These are phyloP conservation scores for Puffinus mauretanicus DNA, from an alignment of 2,113 vertebrate species.

Conservation along the genomic window DNA sequence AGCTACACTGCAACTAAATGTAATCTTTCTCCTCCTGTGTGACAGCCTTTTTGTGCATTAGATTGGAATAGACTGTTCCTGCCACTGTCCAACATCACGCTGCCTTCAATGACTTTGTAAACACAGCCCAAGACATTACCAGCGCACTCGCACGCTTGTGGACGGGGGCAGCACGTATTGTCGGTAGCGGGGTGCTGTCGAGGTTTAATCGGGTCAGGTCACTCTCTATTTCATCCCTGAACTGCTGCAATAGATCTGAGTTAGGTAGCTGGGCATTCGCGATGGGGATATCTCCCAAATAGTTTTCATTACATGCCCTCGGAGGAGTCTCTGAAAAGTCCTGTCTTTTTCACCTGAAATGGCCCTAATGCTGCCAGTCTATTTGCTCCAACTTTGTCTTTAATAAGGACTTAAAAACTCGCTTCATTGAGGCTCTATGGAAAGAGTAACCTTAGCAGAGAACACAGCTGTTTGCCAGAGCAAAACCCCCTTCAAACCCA, in stretches of 20 bases:
- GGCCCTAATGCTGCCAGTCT: constrained; percentile 9
- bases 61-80: constrained; percentile 11
- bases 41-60: constrained; percentile 11
- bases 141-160: not conserved
- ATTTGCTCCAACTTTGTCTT: constrained; percentile 48
- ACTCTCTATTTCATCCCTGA: constrained; percentile 44
- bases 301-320: constrained; percentile 60
- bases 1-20: not conserved
- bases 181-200: not conserved
- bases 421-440: constrained; percentile 13
- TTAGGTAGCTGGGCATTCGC: constrained; percentile 7
- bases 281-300: constrained; percentile 31
- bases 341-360: constrained; percentile 58
- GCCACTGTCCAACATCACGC: not conserved
- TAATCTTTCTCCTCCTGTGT: constrained; percentile 39
- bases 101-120: constrained; percentile 20
- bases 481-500: constrained; percentile 33
- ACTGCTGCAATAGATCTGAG: constrained; percentile 25
- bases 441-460: constrained; percentile 27
- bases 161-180: not conserved
- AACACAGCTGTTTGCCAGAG: constrained; percentile 10
- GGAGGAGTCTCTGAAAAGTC: constrained; percentile 43
- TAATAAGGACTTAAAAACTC: constrained; percentile 59
- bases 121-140: not conserved
- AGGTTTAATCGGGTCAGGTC: constrained; percentile 66